Conservation (phyloP, 1,140 invertebrate genomes). For the Muscidifurax raptorellus region DNA sequence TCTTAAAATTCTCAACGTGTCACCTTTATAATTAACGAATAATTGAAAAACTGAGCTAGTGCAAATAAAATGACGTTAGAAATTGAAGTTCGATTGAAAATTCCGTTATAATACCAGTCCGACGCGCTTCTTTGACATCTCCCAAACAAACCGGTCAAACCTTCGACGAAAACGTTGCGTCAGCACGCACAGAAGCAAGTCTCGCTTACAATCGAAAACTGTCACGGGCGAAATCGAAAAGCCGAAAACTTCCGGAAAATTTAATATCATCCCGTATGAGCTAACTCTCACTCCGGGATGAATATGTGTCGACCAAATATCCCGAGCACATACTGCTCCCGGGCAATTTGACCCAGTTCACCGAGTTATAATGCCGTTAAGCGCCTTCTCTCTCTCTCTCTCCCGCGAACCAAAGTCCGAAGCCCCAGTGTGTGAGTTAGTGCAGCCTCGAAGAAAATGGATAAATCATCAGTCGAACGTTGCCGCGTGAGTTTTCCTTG, state of each 20-base stretch:
- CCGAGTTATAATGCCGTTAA: constrained; percentile 55
- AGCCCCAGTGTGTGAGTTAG: constrained; percentile 45
- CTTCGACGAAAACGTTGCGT: neutral
- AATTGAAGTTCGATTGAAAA: neutral
- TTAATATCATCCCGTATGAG: constrained; percentile 30
- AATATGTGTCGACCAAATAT: constrained; percentile 37
- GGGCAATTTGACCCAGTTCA: constrained; percentile 59
- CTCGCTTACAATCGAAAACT: constrained; percentile 17
- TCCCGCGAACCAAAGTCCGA: constrained; percentile 7
- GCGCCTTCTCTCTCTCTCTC: constrained; percentile 8
- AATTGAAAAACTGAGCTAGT: too few relatives aligned
- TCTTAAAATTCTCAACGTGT: too few relatives aligned
- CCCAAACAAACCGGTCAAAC: neutral
- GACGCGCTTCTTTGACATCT: neutral
- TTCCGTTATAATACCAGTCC: neutral
- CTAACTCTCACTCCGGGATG: neutral
- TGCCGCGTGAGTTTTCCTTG: neutral
- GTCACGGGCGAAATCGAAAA: constrained; percentile 3
- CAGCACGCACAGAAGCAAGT: too few relatives aligned
- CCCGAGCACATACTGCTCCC: constrained; percentile 6
- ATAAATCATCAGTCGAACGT: constrained; percentile 56
- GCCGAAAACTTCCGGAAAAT: constrained; percentile 17
- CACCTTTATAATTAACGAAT: too few relatives aligned
- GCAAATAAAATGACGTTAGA: too few relatives aligned
- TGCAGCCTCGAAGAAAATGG: constrained; percentile 52